A percentile compares a stretch with the other conserved stretches of the same genome.
Conservation (phyloP, 2,888 invertebrate species). For the Oscheius myriophilus region DNA sequence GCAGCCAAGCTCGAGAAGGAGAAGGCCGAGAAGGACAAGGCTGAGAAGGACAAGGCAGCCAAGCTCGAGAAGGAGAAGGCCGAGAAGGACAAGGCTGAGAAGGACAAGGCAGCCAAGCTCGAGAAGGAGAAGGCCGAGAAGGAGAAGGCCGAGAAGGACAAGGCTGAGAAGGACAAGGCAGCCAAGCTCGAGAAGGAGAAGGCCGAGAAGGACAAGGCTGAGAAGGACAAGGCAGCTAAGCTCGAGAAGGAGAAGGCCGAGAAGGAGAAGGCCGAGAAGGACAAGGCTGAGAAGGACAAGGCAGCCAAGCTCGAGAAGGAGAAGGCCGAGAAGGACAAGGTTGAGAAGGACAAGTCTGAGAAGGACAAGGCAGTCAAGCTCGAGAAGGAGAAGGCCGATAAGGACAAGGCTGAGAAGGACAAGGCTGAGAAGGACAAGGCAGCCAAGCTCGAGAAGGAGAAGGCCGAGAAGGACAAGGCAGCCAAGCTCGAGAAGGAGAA, state of each 20-base stretch:
- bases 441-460: not conserved
- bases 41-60: constrained; percentile 15
- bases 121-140: constrained; percentile 19
- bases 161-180: constrained; percentile 7
- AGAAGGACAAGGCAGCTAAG: constrained; percentile 9
- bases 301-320: not conserved
- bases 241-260: constrained; percentile 8
- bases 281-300: constrained; percentile 18
- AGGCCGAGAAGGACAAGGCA: constrained; percentile 15
- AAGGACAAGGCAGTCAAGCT: constrained; percentile 16
- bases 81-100: constrained; percentile 17
- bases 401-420: constrained; percentile 9
- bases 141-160: constrained; percentile 19
- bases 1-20: constrained; percentile 1
- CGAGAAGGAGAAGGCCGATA: constrained; percentile 7
- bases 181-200: constrained; percentile 13
- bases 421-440: constrained; percentile 16
- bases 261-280: constrained; percentile 23
- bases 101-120: constrained; percentile 11
- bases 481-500: constrained; percentile 8
- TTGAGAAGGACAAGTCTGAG: constrained; percentile 13
- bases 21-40: constrained; percentile 17
- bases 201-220: constrained; percentile 17
- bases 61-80: constrained; percentile 1
- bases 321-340: constrained; percentile 14